Conservation (phyloP, 2,797 vertebrate species). For the Erethizon dorsatum region DNA sequence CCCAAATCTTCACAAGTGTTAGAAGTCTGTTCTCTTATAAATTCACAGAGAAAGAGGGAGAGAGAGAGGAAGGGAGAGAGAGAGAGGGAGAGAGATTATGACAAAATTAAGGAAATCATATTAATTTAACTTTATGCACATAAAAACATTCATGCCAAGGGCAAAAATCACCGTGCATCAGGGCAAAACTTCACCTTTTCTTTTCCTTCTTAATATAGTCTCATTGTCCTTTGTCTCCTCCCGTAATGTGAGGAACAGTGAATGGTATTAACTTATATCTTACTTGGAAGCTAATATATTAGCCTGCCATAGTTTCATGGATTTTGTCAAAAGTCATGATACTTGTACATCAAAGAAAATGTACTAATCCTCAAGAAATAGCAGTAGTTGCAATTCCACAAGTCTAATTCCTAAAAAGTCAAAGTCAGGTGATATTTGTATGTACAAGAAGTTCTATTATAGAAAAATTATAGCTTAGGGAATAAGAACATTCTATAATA, state of each 20-base stretch:
- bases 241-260: not conserved
- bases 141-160: not conserved
- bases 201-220: not conserved
- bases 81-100: not conserved
- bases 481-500: constrained; percentile 38
- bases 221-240: not conserved
- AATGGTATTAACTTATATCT: not conserved
- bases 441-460: not conserved
- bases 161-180: not conserved
- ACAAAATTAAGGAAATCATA: not conserved
- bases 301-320: not conserved
- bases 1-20: constrained; percentile 61
- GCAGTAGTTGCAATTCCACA: not conserved
- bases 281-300: not conserved
- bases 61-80: not conserved
- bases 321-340: constrained; percentile 47
- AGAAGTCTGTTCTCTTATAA: not conserved
- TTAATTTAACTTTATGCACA: not conserved
- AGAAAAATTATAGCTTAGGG: not conserved
- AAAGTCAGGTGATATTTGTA: not conserved
- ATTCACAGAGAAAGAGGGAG: not conserved
- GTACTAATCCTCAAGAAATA: not conserved
- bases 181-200: not conserved
- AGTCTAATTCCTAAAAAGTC: not conserved
- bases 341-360: not conserved